Conservation (phyloP, 2,888 invertebrate genomes). For the Adelognathus sp. region DNA sequence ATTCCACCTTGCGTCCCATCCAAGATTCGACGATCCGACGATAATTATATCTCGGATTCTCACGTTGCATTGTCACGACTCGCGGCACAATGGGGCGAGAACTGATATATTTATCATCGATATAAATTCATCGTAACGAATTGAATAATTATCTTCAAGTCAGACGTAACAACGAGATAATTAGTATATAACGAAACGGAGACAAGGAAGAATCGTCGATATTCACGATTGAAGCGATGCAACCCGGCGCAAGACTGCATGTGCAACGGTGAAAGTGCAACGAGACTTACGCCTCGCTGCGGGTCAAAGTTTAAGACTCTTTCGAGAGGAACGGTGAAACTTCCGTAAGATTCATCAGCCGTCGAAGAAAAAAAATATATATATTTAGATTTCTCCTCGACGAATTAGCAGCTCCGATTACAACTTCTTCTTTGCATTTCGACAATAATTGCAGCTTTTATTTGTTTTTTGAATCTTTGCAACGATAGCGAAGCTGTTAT, state of each 20-base stretch:
- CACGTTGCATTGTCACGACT: not conserved
- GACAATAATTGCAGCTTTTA: not conserved
- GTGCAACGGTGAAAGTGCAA: slow-evolving; percentile 56
- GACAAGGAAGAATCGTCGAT: slow-evolving; percentile 25
- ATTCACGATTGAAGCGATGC: slow-evolving; percentile 2
- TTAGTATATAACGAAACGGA: slow-evolving; percentile 9
- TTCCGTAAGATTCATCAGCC: slow-evolving; percentile 44
- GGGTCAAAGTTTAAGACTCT: slow-evolving; percentile 55
- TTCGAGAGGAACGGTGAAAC: slow-evolving; percentile 48
- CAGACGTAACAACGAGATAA: not conserved
- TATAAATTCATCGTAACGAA: slow-evolving; percentile 1
- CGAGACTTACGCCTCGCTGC: slow-evolving; percentile 28
- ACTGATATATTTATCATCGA: not conserved
- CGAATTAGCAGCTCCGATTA: not conserved
- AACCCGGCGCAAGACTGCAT: slow-evolving; percentile 17
- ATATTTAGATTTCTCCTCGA: slow-evolving; percentile 17
- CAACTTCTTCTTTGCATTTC: too few species aligned
- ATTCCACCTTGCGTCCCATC: not conserved
- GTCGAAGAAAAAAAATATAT: not conserved
- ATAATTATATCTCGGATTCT: not conserved
- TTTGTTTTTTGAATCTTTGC: not conserved
- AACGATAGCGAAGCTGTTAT: too few species aligned
- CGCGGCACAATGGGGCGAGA: not conserved
- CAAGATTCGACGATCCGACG: not conserved
- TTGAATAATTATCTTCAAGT: slow-evolving; percentile 7